phyloP scores from a whole-genome alignment of 2,888 invertebrate genomes.

The Anarsia innoxiella region DNA sequence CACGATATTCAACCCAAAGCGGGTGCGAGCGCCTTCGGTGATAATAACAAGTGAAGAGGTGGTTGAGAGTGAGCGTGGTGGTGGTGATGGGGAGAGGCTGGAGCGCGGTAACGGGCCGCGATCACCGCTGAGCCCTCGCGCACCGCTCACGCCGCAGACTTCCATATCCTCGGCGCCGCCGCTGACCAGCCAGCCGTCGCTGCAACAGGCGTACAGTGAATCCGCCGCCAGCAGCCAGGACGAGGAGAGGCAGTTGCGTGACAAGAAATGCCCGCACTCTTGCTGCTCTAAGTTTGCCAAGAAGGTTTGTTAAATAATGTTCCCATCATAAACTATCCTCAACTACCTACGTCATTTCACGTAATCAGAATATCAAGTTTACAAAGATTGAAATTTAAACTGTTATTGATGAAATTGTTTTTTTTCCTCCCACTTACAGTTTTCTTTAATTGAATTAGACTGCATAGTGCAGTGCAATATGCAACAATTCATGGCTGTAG shows the following conservation, averaged over 20 bases:
- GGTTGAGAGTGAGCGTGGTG: constrained; percentile 50
- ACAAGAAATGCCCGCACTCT: constrained; percentile 79
- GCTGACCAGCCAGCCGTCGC: constrained; percentile 61
- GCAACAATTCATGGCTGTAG: neutral
- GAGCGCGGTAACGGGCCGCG: constrained; percentile 67
- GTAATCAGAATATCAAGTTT: no score
- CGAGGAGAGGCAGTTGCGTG: constrained; percentile 70
- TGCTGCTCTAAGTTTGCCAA: constrained; percentile 89
- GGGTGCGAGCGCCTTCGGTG: constrained; percentile 80
- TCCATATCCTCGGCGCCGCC: constrained; percentile 69
- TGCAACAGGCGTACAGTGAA: constrained; percentile 66
- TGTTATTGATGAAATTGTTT: no score
- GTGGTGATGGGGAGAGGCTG: constrained; percentile 36
- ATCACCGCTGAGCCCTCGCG: constrained; percentile 60
- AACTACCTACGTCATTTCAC: no score
- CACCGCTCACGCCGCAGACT: constrained; percentile 61
- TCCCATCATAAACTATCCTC: neutral
- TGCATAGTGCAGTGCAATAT: no score
- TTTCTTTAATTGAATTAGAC: no score
- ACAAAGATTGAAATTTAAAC: no score
- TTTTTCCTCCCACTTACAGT: no score
- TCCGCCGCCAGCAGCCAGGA: constrained; percentile 78
- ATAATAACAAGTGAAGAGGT: constrained; percentile 80
- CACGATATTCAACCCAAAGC: constrained; percentile 86
- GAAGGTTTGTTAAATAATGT: constrained; percentile 73